Percentiles rank a stretch among this genome's conserved stretches.
Evolutionary conservation across 2,113 vertebrate genomes (phyloP).

Genomic region (Etheostoma cragini): DNA sequence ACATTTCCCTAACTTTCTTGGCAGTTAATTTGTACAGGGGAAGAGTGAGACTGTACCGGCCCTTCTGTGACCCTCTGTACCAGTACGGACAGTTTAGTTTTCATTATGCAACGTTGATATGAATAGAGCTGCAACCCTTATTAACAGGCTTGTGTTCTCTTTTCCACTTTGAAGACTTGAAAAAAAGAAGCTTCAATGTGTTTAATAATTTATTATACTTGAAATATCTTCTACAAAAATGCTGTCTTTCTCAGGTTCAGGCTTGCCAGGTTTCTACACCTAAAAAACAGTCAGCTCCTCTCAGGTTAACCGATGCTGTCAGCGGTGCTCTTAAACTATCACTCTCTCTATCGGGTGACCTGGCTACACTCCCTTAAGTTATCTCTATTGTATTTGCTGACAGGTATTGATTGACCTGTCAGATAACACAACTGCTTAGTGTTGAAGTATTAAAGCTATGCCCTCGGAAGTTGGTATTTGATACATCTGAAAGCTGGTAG

Average conservation of each 20-base stretch:
- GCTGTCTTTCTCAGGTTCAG: slow-evolving; percentile 51
- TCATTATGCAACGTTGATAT: slow-evolving; percentile 9
- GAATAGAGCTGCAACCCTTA: slow-evolving; percentile 1
- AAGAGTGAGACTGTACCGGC: neutral
- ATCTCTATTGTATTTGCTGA: slow-evolving; percentile 23
- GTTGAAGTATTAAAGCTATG: slow-evolving; percentile 9
- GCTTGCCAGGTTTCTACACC: slow-evolving; percentile 42
- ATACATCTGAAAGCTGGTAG: neutral
- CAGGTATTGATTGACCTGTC: slow-evolving; percentile 15
- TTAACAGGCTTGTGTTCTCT: slow-evolving; percentile 19
- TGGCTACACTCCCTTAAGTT: slow-evolving; percentile 6
- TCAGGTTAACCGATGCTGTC: slow-evolving; percentile 42
- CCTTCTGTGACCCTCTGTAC: slow-evolving; percentile 28
- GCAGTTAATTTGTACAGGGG: neutral
- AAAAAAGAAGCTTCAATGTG: neutral
- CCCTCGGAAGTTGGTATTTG: neutral
- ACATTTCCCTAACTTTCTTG: neutral
- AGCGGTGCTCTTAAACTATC: slow-evolving; percentile 24
- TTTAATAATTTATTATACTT: neutral
- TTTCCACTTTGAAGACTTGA: neutral
- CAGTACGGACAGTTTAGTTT: slow-evolving; percentile 6
- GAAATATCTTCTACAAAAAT: slow-evolving; percentile 10
- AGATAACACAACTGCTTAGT: slow-evolving; percentile 7
- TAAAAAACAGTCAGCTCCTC: neutral
- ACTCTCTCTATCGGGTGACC: slow-evolving; percentile 12